Percentiles rank a stretch among this genome's conserved stretches.
Evolutionary conservation across 2,888 invertebrate species (phyloP).

Genomic region (Gastracanthus pulcherrimus): DNA sequence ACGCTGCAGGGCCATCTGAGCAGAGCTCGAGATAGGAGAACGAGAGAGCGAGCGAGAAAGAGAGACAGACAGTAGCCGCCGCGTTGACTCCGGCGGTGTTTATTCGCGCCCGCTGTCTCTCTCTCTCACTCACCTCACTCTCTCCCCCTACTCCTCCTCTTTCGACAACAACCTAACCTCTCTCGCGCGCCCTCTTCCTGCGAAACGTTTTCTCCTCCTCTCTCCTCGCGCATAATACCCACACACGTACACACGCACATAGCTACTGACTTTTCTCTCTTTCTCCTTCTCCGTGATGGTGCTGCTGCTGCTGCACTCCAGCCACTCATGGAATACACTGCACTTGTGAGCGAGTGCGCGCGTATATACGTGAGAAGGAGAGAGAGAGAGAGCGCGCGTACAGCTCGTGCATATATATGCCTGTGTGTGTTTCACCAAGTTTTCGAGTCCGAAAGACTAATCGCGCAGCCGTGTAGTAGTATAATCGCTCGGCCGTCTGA

Average conservation of each 20-base stretch:
- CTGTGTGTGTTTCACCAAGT: slow-evolving; percentile 23
- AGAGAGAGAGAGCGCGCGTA: not conserved
- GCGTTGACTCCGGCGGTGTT: slow-evolving; percentile 79
- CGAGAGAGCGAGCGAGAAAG: slow-evolving; percentile 6
- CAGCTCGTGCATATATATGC: not conserved
- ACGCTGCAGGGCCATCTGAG: slow-evolving; percentile 20
- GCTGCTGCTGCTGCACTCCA: not conserved
- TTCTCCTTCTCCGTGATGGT: not conserved
- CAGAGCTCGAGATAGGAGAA: not conserved
- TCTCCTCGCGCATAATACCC: not conserved
- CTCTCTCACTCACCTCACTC: not conserved
- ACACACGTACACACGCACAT: slow-evolving; percentile 4
- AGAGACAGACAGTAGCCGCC: slow-evolving; percentile 60
- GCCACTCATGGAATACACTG: not conserved
- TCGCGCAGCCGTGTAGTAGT: not conserved
- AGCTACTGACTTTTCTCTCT: slow-evolving; percentile 23
- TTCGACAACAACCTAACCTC: slow-evolving; percentile 37
- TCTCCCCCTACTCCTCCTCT: not conserved
- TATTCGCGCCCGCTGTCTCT: slow-evolving; percentile 73
- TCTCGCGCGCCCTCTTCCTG: slow-evolving; percentile 53
- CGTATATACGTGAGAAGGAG: not conserved
- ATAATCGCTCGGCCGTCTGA: slow-evolving; percentile 11
- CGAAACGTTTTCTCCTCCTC: slow-evolving; percentile 35
- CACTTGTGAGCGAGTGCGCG: not conserved
- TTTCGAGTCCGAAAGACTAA: slow-evolving; percentile 15